Evolutionary conservation across 2,888 invertebrate genomes (phyloP).

Genomic region (Hypercompe scribonia): DNA sequence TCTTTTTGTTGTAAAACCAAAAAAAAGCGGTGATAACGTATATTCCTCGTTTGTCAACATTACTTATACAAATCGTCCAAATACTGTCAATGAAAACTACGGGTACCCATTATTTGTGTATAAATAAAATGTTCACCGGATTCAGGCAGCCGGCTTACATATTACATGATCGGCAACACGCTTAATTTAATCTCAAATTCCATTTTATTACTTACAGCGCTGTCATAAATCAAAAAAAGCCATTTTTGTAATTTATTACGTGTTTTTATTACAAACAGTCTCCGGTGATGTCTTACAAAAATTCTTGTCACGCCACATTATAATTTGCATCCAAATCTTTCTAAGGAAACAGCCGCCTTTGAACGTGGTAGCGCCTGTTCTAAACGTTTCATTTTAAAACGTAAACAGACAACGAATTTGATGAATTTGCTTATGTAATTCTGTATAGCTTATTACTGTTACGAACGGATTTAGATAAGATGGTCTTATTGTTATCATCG

Average conservation of each 20-base stretch:
- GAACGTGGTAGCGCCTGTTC: constrained; percentile 29
- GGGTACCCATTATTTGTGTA: neutral
- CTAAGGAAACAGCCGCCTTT: constrained; percentile 35
- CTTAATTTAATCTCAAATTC: neutral
- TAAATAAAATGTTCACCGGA: neutral
- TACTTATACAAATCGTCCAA: too few relatives aligned
- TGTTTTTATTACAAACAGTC: constrained; percentile 29
- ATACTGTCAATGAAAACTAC: neutral
- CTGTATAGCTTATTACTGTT: neutral
- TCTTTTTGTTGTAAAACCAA: too few relatives aligned
- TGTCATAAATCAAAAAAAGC: constrained; percentile 9
- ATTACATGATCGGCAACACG: constrained; percentile 13
- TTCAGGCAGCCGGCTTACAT: constrained; percentile 1
- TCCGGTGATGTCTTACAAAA: constrained; percentile 26
- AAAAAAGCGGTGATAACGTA: too few relatives aligned
- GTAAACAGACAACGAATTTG: constrained; percentile 25
- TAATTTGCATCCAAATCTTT: constrained; percentile 51
- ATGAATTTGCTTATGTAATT: constrained; percentile 22
- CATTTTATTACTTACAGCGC: constrained; percentile 6
- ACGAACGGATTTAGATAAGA: neutral
- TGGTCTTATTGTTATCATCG: neutral
- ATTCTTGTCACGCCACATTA: constrained; percentile 47
- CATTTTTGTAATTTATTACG: constrained; percentile 18
- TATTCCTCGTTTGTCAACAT: too few relatives aligned
- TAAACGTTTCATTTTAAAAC: constrained; percentile 26